Evolutionary conservation across 2,113 vertebrate species (phyloP), one percentile per base, ranked within the genome.

Genomic region (Larimichthys crocea): DNA sequence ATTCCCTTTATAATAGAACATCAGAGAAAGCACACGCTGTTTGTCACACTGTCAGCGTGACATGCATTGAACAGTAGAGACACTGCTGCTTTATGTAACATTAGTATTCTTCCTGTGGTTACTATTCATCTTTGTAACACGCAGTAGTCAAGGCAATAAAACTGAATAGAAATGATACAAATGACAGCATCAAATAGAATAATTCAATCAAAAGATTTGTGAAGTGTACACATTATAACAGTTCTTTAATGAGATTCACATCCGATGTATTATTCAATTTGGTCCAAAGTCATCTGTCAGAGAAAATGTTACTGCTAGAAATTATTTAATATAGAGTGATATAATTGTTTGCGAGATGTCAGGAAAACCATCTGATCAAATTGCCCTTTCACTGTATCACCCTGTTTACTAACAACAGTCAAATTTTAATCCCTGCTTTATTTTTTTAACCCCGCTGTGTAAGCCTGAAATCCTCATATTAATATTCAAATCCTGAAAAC

Each of bases 401-500:
- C 0, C 0, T 50, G 26, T 71, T 67, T 31, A 50, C 9, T 59
- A 66, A 55, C 52, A 67, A 57, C 56, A 48, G 35, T 24, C 4
- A 76, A 69, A 76, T 70, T 7, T 7, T 0, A 69, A 60, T 68
- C 20, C 17, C 5, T n/a, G n/a, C 4, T 3, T 46, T 3, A 4
- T n/a, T 48, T 50, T 10, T 44, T 19, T 29, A 19, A 48, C 17
- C 12, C 15, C 15, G 12, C 19, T 10, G 29, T 20, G 46, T 40
- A n/a, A 11, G 19, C 42, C 56, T 66, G 52, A 73, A 57, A 60
- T 44, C 49, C 40, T 3, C 16, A 24, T 5, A 81, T 76, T 11
- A 72, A 84, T 72, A 76, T 76, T 29, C 19, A 4, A 44, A 31
- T 3, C 19, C 2, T 11, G 63, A 59, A 16, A 48, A 70, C 42